Base-by-base conservation (phyloP, 1,140 invertebrate genomes). In the Adoxophyes honmai region DNA sequence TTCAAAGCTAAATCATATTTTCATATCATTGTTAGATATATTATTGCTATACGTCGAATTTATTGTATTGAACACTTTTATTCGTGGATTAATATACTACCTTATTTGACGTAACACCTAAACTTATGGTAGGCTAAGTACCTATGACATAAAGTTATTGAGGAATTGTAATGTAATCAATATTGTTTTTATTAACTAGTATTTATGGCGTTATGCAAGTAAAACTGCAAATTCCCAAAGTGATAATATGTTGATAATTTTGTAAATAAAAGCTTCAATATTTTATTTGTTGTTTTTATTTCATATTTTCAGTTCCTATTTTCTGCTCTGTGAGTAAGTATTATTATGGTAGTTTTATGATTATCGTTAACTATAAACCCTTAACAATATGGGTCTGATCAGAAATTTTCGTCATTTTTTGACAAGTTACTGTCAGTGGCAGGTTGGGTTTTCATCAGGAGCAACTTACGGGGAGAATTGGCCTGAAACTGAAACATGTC, bases 251-350 rank as follows among this genome's bases (percentile, higher is more conserved):
- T 88, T 88, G 81, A 72, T 86, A 88, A 86, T 88, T 88, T 88
- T 88, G 85, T 88, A 88, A 88, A 88, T 88, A 88, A 88, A 88
- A 86, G 85, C 85, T 88, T 88, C 85, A 75, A 88, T 78, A 85
- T 88, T 86, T 88, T 80, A 78, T 64, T 51, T 62, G 33, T 63
- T 74, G 61, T 74, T 63, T 73, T 66, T 64, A 69, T 73, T 75
- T 42, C 7, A 37, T 48, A 13, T 38, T 37, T 14, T 15, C 34
- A 5, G 10, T 21, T 37, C 28, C 15, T n/a, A n/a, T n/a, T n/a
- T n/a, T n/a, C n/a, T n/a, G n/a, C n/a, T n/a, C n/a, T n/a, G n/a
- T n/a, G n/a, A n/a, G n/a, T n/a, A n/a, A n/a, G n/a, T n/a, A n/a
- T n/a, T n/a, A n/a, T n/a, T n/a, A n/a, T n/a, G n/a, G n/a, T n/a